Conservation (phyloP, 1,140 invertebrate genomes). For the Drosophila sucinea region DNA sequence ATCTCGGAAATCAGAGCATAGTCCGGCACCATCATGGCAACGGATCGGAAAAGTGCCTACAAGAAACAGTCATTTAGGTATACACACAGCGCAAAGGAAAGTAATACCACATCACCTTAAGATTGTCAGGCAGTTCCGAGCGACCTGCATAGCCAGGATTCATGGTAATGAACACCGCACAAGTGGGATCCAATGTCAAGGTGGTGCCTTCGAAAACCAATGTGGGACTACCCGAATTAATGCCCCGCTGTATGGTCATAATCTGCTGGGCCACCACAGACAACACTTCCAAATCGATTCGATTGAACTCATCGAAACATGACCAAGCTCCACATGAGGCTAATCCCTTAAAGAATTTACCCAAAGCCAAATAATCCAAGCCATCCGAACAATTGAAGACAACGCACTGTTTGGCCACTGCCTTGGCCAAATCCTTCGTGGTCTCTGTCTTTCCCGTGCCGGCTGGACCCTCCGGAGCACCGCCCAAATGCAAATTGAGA, state of each 20-base stretch:
- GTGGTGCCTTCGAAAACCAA: slow-evolving; percentile 96
- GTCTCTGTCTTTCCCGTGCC: slow-evolving; percentile 98
- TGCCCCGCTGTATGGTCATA: slow-evolving; percentile 89
- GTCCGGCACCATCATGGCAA: slow-evolving; percentile 99
- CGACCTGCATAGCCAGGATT: slow-evolving; percentile 97
- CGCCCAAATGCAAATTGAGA: slow-evolving; percentile 92
- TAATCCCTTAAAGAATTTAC: slow-evolving; percentile 98
- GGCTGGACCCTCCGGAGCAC: slow-evolving; percentile 97
- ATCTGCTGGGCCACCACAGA: slow-evolving; percentile 97
- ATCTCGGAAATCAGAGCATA: slow-evolving; percentile 98
- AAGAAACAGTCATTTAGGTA: slow-evolving; percentile 17
- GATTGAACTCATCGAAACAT: slow-evolving; percentile 98
- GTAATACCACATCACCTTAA: slow-evolving; percentile 87
- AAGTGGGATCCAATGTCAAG: slow-evolving; percentile 93
- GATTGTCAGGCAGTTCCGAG: slow-evolving; percentile 95
- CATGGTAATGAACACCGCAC: slow-evolving; percentile 98
- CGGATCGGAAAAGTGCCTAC: slow-evolving; percentile 95
- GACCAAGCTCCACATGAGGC: slow-evolving; percentile 98
- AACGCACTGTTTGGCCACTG: slow-evolving; percentile 97
- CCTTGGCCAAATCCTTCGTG: slow-evolving; percentile 97
- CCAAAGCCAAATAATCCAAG: slow-evolving; percentile 95
- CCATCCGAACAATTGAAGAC: slow-evolving; percentile 98
- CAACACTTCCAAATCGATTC: slow-evolving; percentile 93
- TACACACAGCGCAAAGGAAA: not conserved
- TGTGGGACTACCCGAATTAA: slow-evolving; percentile 89